A percentile compares a stretch with the other conserved stretches of the same genome.
Conservation (phyloP, 1,140 invertebrate genomes). For the Venturia canescens region DNA sequence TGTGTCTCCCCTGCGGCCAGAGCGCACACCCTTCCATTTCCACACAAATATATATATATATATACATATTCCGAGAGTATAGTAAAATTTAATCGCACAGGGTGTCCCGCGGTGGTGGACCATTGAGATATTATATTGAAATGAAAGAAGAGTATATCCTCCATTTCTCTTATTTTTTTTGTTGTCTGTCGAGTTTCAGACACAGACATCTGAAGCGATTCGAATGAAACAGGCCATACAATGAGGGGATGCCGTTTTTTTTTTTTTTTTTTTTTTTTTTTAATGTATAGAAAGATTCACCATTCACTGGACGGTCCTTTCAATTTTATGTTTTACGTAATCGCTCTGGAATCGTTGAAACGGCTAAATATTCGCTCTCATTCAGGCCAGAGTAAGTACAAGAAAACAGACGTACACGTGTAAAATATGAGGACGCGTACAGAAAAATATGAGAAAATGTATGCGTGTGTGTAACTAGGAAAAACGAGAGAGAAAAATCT, state of each 20-base stretch:
- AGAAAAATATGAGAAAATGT: not conserved
- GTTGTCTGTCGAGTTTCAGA: slow-evolving; percentile 19
- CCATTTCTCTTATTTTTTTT: slow-evolving; percentile 21
- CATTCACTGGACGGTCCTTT: slow-evolving; percentile 22
- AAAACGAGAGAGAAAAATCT: not conserved
- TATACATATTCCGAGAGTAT: slow-evolving; percentile 6
- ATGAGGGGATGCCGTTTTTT: slow-evolving; percentile 2
- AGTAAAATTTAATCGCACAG: slow-evolving; percentile 32
- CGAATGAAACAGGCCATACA: slow-evolving; percentile 14
- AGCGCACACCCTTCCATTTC: slow-evolving; percentile 27
- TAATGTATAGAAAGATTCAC: slow-evolving; percentile 11
- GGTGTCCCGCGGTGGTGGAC: slow-evolving; percentile 35
- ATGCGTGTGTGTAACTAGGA: not conserved
- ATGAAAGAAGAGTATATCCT: slow-evolving; percentile 36
- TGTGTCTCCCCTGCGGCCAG: slow-evolving; percentile 24
- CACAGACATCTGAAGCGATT: not conserved
- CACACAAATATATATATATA: not conserved
- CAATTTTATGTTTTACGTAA: slow-evolving; percentile 42
- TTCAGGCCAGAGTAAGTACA: not conserved
- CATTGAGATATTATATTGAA: slow-evolving; percentile 45
- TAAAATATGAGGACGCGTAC: not conserved
- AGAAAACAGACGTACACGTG: not conserved
- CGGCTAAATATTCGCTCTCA: slow-evolving; percentile 21
- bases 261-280: slow-evolving; percentile 16
- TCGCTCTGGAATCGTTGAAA: slow-evolving; percentile 31